Conservation (phyloP, 2,888 invertebrate species). For the Holacanthella duospinosa region DNA sequence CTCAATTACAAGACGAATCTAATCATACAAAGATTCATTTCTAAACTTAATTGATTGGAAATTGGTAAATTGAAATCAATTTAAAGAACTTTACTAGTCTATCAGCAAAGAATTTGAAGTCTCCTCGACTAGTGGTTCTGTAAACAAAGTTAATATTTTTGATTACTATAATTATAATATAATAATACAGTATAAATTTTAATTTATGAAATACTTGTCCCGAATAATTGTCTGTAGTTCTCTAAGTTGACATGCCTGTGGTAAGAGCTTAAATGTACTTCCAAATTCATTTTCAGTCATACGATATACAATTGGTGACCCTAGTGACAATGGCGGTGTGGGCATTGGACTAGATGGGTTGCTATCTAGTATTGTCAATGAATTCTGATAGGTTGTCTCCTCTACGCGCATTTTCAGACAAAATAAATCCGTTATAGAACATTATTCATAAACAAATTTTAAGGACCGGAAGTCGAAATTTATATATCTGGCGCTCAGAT, state of each 20-base stretch:
- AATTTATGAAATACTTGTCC: constrained; percentile 57
- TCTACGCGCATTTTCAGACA: background rate
- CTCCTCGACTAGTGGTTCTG: constrained; percentile 82
- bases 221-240: constrained; percentile 76
- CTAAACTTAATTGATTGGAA: background rate
- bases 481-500: no score
- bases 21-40: constrained; percentile 28
- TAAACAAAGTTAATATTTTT: background rate
- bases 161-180: no score
- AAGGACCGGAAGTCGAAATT: no score
- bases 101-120: constrained; percentile 98
- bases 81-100: constrained; percentile 53
- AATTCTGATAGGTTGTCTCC: background rate
- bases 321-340: constrained; percentile 15
- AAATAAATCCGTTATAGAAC: no score
- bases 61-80: background rate
- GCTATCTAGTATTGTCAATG: background rate
- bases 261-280: constrained; percentile 58
- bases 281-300: constrained; percentile 48
- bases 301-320: constrained; percentile 20
- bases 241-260: constrained; percentile 65
- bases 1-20: constrained; percentile 91
- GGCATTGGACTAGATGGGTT: constrained; percentile 7
- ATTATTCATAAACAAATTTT: no score
- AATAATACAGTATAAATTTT: no score